Base-by-base conservation (phyloP, 2,888 invertebrate genomes). In the Parnassius apollo region DNA sequence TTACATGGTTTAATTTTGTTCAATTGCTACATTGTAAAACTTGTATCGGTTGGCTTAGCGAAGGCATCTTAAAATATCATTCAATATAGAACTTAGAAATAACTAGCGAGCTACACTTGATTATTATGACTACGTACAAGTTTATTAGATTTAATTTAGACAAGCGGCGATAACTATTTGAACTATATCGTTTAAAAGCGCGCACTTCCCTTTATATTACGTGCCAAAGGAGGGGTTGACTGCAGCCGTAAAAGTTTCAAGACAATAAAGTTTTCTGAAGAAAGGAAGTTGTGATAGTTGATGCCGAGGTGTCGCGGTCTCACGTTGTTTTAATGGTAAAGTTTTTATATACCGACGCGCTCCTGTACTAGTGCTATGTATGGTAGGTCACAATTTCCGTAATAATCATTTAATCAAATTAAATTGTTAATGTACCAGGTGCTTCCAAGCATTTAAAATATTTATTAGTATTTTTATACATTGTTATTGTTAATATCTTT, bases 281-380 rank as follows among this genome's bases (percentile, higher is more conserved):
- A 79, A 83, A 75, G 78, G 68, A 79, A 83, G 79, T 83, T 81
- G 68, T 74, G 74, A 78, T 82, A 83, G 82, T 85, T 83, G 83
- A 83, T 83, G 82, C 78, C 76, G 76, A 85, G 81, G 83, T 86
- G 84, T 84, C 83, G 79, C 75, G 73, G 80, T 67, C 77, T 71
- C 76, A 70, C 76, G 77, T 81, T 81, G 83, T 77, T 81, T 81
- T 85, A 84, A 86, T 85, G 78, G 85, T 71, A 73, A 85, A 87
- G 86, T 88, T 89, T 83, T 86, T 85, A 88, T 86, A 87, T 87
- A 89, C 83, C 78, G 73, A 74, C 73, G 69, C 71, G 68, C 68
- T 66, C 13, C 49, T 58, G 71, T 65, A 80, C 71, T 80, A 74
- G 67, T 69, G 75, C n/a, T n/a, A n/a, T n/a, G n/a, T n/a, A n/a